phyloP scores from a whole-genome alignment of 2,113 vertebrate species.

The Panurus biarmicus region DNA sequence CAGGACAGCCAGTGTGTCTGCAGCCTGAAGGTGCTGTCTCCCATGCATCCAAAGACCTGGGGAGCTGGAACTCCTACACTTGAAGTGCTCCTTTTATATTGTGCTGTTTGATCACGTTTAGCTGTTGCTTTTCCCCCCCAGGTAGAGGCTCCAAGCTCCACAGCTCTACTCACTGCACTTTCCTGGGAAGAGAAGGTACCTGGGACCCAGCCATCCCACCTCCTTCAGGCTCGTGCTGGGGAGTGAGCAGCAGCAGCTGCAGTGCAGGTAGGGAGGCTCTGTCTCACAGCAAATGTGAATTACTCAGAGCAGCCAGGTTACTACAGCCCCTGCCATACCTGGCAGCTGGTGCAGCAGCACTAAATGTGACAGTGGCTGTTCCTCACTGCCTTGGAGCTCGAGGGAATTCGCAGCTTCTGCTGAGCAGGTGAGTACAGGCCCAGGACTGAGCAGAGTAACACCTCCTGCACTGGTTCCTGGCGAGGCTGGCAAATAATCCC shows the following conservation, averaged over 20 bases:
- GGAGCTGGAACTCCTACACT: background rate
- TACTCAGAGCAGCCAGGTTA: background rate
- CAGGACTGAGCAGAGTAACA: background rate
- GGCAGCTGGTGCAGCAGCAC: background rate
- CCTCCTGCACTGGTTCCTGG: background rate
- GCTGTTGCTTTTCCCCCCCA: background rate
- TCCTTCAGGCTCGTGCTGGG: background rate
- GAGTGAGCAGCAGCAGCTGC: background rate
- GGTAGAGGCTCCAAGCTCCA: background rate
- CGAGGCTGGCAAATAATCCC: background rate
- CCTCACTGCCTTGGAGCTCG: background rate
- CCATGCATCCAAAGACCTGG: background rate
- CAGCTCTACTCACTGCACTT: background rate
- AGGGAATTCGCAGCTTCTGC: background rate
- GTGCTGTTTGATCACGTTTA: background rate
- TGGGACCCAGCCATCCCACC: background rate
- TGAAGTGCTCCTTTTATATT: background rate
- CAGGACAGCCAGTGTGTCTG: background rate
- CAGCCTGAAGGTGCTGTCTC: background rate
- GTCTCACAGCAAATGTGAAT: background rate
- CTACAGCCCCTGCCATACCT: background rate
- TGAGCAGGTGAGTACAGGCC: background rate
- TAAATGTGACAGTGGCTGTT: background rate
- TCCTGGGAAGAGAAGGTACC: background rate
- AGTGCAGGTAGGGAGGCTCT: background rate